Evolutionary conservation across 2,797 vertebrate species (phyloP).

Genomic region (Acanthurus leucopareius): DNA sequence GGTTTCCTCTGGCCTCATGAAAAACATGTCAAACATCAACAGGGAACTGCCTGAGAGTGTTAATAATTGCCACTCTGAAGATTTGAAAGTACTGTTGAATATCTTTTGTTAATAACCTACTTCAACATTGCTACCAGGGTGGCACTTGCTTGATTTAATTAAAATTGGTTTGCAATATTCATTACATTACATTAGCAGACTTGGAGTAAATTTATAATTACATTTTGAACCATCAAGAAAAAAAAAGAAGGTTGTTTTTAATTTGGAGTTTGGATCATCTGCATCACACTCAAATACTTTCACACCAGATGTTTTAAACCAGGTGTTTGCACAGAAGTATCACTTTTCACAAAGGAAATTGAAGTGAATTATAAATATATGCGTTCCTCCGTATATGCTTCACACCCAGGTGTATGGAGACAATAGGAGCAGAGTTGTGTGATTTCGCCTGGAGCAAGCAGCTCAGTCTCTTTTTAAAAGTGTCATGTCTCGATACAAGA

Average conservation of each 20-base stretch:
- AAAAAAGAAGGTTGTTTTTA: neutral
- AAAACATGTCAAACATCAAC: neutral
- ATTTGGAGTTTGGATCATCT: conserved; percentile 8
- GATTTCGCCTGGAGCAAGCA: conserved; percentile 10
- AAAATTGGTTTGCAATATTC: neutral
- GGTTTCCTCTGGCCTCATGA: neutral
- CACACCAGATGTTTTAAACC: conserved; percentile 35
- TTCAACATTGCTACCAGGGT: neutral
- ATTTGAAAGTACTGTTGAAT: neutral
- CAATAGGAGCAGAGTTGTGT: neutral
- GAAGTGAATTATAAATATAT: neutral
- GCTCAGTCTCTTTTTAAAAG: neutral
- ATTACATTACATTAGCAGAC: neutral
- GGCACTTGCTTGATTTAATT: neutral
- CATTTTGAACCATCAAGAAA: neutral
- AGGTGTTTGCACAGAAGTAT: neutral
- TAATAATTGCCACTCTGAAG: neutral
- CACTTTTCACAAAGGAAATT: neutral
- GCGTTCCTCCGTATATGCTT: neutral
- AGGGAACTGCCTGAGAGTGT: neutral
- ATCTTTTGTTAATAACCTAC: neutral
- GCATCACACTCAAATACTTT: conserved; percentile 26
- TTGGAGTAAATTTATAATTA: neutral
- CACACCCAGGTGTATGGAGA: neutral
- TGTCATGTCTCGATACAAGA: neutral